phyloP scores from a whole-genome alignment of 2,888 invertebrate genomes.

The Drosophila leonis region DNA sequence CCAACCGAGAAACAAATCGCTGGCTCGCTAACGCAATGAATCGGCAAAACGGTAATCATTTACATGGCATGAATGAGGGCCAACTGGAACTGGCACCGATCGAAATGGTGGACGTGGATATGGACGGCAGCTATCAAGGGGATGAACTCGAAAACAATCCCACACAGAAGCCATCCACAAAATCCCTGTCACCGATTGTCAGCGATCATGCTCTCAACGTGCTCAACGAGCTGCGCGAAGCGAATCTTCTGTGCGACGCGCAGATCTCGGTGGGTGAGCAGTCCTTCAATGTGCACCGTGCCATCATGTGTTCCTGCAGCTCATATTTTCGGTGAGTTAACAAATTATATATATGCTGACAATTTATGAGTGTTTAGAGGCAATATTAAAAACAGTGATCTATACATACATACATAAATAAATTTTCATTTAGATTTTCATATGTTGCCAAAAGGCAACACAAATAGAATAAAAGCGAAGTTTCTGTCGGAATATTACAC shows the following conservation, averaged over 20 bases:
- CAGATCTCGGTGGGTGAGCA: slow-evolving; percentile 93
- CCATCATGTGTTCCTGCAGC: slow-evolving; percentile 94
- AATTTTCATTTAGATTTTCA: background rate
- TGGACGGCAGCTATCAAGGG: slow-evolving; percentile 24
- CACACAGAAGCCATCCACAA: slow-evolving; percentile 43
- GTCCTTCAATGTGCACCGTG: slow-evolving; percentile 94
- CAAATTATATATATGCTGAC: background rate
- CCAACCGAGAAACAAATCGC: slow-evolving; percentile 51
- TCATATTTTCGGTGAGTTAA: slow-evolving; percentile 92
- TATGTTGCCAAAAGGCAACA: background rate
- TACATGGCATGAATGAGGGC: slow-evolving; percentile 70
- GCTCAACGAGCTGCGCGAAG: slow-evolving; percentile 92
- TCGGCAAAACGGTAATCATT: slow-evolving; percentile 58
- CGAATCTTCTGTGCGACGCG: slow-evolving; percentile 95
- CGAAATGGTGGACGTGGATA: slow-evolving; percentile 50
- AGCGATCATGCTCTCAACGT: slow-evolving; percentile 94
- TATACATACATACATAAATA: background rate
- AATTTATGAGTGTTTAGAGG: background rate
- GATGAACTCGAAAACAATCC: slow-evolving; percentile 37
- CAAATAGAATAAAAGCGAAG: background rate
- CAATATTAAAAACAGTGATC: background rate
- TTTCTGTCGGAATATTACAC: background rate
- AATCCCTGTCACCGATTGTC: slow-evolving; percentile 87
- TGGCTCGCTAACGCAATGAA: slow-evolving; percentile 63
- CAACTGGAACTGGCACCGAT: slow-evolving; percentile 36